Evolutionary conservation across 2,888 invertebrate species (phyloP).

Genomic region (Pyrgus malvae): DNA sequence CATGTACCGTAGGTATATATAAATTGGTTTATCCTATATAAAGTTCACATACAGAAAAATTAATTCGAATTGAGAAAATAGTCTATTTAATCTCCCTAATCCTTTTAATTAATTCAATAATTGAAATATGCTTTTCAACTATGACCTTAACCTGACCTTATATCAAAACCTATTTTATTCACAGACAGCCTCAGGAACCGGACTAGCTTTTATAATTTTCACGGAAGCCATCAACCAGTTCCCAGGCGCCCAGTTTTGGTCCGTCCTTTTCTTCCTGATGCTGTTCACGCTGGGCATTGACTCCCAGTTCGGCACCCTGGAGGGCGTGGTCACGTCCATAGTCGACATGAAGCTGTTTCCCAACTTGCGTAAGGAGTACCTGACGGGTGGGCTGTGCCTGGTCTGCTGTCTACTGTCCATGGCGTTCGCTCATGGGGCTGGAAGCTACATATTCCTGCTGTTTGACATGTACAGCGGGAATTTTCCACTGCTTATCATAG

Average conservation of each 20-base stretch:
- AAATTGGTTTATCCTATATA: too few relatives aligned
- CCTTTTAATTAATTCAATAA: too few relatives aligned
- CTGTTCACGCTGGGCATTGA: constrained; percentile 97
- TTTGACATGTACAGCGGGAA: constrained; percentile 98
- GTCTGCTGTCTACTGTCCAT: constrained; percentile 92
- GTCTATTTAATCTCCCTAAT: too few relatives aligned
- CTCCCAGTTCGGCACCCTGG: constrained; percentile 97
- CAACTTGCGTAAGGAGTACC: constrained; percentile 92
- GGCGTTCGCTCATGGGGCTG: constrained; percentile 95
- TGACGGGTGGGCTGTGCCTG: constrained; percentile 91
- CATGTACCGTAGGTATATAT: too few relatives aligned
- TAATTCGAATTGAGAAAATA: too few relatives aligned
- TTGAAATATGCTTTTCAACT: too few relatives aligned
- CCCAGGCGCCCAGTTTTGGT: constrained; percentile 98
- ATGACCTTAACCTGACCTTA: too few relatives aligned
- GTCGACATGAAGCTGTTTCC: constrained; percentile 97
- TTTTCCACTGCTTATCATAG: constrained; percentile 94
- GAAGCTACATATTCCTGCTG: constrained; percentile 95
- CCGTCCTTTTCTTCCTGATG: constrained; percentile 97
- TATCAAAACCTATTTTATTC: too few relatives aligned
- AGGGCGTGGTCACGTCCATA: constrained; percentile 97
- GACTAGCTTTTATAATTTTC: constrained; percentile 97
- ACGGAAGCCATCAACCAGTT: constrained; percentile 99
- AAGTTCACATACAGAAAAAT: too few relatives aligned
- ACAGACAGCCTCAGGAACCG: constrained; percentile 97